Percentiles rank a stretch among this genome's conserved stretches.
These are phyloP conservation scores for Herpetotheres cachinnans DNA, from an alignment of 2,113 vertebrate species.

Conservation along the genomic window DNA sequence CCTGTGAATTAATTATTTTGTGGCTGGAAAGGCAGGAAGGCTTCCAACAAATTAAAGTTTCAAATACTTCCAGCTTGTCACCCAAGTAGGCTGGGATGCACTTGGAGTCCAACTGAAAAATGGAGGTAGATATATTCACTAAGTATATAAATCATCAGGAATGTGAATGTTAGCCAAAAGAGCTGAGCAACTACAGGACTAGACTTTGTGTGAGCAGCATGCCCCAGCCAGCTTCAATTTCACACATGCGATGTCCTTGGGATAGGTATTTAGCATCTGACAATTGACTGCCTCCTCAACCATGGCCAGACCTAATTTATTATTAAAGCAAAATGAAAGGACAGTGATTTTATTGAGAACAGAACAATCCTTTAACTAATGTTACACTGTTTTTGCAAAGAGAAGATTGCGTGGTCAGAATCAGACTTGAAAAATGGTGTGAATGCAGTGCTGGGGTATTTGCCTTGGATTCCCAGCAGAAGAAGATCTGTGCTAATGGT, in stretches of 20 bases:
- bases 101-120: not conserved
- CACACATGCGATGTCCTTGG: not conserved
- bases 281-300: not conserved
- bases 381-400: not conserved
- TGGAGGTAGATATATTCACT: not conserved
- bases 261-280: not conserved
- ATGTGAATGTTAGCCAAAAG: not conserved
- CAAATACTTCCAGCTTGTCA: not conserved
- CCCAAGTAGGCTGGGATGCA: not conserved
- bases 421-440: not conserved
- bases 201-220: not conserved
- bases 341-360: not conserved
- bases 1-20: not conserved
- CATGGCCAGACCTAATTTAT: not conserved
- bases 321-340: not conserved
- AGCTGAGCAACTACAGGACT: not conserved
- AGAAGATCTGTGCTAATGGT: not conserved
- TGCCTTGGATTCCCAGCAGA: not conserved
- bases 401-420: not conserved
- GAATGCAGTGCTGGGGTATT: not conserved
- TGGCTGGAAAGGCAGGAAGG: not conserved
- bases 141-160: not conserved
- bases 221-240: not conserved
- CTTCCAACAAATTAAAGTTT: not conserved
- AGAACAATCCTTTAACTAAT: not conserved